These are phyloP conservation scores for Amphipoea oculea DNA, from an alignment of 2,888 invertebrate genomes.

Conservation along the genomic window DNA sequence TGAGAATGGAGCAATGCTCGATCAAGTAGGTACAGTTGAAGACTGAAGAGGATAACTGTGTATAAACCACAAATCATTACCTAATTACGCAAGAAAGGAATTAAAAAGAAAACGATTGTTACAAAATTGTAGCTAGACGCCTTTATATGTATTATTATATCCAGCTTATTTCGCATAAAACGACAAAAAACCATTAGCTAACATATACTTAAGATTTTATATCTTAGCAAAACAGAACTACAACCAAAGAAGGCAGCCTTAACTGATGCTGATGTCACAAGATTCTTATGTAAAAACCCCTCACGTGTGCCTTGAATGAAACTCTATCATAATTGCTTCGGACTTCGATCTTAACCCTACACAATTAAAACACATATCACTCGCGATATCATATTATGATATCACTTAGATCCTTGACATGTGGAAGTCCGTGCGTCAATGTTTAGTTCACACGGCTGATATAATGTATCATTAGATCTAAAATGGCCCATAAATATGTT, in stretches of 20 bases:
- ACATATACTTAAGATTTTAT: background rate
- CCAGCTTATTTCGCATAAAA: background rate
- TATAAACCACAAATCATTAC: background rate
- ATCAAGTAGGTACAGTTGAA: background rate
- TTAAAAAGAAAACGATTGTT: background rate
- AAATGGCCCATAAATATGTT: background rate
- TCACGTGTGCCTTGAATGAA: slow-evolving; percentile 39
- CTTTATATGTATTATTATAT: background rate
- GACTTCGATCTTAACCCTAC: slow-evolving; percentile 44
- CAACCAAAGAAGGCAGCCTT: background rate
- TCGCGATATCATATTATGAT: slow-evolving; percentile 19
- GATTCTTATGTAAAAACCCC: slow-evolving; percentile 31
- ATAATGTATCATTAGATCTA: slow-evolving; percentile 22
- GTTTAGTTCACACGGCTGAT: slow-evolving; percentile 13
- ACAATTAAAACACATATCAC: slow-evolving; percentile 33
- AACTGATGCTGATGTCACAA: slow-evolving; percentile 22
- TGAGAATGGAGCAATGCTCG: slow-evolving; percentile 15
- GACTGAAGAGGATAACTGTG: background rate
- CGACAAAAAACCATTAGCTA: background rate
- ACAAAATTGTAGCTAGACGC: background rate
- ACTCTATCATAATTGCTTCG: slow-evolving; percentile 41
- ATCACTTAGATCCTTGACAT: slow-evolving; percentile 48
- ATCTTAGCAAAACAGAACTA: background rate
- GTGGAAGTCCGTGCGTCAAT: slow-evolving; percentile 17
- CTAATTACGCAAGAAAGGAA: background rate